These are phyloP conservation scores for Orchesella flavescens DNA, from an alignment of 2,888 invertebrate species.

Conservation along the genomic window DNA sequence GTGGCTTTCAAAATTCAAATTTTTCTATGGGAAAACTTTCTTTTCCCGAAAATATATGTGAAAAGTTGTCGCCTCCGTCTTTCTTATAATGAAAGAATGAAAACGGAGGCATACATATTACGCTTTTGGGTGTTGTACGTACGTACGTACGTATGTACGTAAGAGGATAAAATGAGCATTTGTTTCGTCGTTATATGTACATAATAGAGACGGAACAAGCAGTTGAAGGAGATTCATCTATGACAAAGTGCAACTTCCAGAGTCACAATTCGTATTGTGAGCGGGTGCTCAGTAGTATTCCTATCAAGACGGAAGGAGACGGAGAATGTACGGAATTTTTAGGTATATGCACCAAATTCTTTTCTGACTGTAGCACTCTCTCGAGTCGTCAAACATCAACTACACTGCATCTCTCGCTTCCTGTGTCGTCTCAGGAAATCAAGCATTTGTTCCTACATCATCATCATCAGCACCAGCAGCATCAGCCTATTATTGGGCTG, in stretches of 20 bases:
- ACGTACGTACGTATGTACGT: too few species aligned
- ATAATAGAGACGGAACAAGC: background rate
- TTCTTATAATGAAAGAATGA: conserved; percentile 16
- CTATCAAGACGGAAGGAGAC: too few species aligned
- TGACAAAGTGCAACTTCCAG: too few species aligned
- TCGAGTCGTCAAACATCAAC: conserved; percentile 59
- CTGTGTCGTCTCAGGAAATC: conserved; percentile 18
- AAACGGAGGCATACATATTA: background rate
- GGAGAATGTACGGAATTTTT: too few species aligned
- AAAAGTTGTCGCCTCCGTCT: conserved; percentile 39
- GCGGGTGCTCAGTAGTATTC: too few species aligned
- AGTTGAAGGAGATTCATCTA: too few species aligned
- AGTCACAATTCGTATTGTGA: too few species aligned
- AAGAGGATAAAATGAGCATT: conserved; percentile 40
- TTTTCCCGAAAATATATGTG: conserved; percentile 56
- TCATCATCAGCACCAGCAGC: background rate
- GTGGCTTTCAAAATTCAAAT: conserved; percentile 63
- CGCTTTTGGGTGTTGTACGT: conserved; percentile 21
- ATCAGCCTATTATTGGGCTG: too few species aligned
- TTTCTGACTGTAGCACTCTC: conserved; percentile 40
- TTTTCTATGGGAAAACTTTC: conserved; percentile 58
- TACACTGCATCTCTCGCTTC: conserved; percentile 29
- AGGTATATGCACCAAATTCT: too few species aligned
- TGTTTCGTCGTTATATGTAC: conserved; percentile 39
- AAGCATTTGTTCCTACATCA: conserved; percentile 37